Evolutionary conservation across 2,113 vertebrate species (phyloP).

Genomic region (Antennarius striatus): DNA sequence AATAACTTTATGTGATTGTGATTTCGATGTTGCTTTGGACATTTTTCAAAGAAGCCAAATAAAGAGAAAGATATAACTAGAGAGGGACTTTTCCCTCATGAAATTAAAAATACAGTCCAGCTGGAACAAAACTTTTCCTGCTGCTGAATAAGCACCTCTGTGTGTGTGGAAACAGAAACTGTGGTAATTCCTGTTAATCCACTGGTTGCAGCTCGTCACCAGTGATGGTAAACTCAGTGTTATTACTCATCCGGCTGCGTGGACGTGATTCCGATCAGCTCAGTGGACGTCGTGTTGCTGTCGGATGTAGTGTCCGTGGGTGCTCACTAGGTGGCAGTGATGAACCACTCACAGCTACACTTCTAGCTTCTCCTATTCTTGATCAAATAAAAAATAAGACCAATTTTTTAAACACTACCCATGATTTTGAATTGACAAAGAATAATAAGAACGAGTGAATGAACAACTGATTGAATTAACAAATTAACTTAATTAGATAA

Average conservation of each 20-base stretch:
- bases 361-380: background rate
- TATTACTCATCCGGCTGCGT: conserved; percentile 20
- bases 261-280: background rate
- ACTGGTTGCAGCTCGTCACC: background rate
- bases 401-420: too few relatives aligned
- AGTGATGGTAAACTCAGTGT: background rate
- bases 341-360: background rate
- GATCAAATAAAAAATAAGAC: too few relatives aligned
- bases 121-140: too few relatives aligned
- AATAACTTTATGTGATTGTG: too few relatives aligned
- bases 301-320: conserved; percentile 16
- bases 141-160: background rate
- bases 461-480: too few relatives aligned
- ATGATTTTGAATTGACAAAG: too few relatives aligned
- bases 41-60: too few relatives aligned
- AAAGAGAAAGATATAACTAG: too few relatives aligned
- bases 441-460: too few relatives aligned
- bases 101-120: too few relatives aligned
- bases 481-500: too few relatives aligned
- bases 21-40: too few relatives aligned
- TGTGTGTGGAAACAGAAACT: background rate
- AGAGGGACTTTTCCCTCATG: background rate
- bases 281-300: background rate
- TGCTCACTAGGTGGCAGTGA: conserved; percentile 31
- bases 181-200: background rate